phyloP scores from a whole-genome alignment of 1,140 invertebrate species.

The Trigoniulus corallinus region DNA sequence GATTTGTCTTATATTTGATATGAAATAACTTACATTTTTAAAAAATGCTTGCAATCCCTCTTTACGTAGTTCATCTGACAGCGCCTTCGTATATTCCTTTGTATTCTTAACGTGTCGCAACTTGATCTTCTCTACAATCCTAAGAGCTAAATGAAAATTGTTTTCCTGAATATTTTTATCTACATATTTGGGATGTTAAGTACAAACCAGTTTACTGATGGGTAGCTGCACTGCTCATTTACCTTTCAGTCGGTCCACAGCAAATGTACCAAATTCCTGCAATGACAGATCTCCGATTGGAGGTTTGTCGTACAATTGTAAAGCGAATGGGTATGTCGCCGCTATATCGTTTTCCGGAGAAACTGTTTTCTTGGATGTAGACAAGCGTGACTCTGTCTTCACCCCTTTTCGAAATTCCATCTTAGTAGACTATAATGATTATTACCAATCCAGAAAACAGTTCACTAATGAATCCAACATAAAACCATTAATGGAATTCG shows the following conservation, averaged over 20 bases:
- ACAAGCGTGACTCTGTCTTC: no score
- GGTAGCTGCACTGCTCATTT: no score
- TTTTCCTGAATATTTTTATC: constrained; percentile 3
- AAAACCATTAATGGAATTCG: no score
- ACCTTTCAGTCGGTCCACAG: constrained; percentile 64
- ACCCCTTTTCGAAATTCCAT: no score
- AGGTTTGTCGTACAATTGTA: constrained; percentile 60
- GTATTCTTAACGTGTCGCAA: constrained; percentile 42
- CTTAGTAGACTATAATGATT: no score
- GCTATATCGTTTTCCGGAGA: neutral
- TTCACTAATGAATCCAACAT: no score
- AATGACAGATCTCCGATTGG: constrained; percentile 56
- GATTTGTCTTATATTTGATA: no score
- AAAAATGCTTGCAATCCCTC: neutral
- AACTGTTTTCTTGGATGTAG: no score
- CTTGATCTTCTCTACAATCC: constrained; percentile 51
- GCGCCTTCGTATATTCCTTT: constrained; percentile 47
- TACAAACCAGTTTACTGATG: no score
- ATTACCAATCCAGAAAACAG: no score
- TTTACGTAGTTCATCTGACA: neutral
- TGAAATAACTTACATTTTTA: constrained; percentile 19
- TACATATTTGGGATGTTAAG: neutral
- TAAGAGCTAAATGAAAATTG: constrained; percentile 37
- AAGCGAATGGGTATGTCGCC: constrained; percentile 44
- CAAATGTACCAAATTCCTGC: constrained; percentile 71